Evolutionary conservation across 2,797 vertebrate genomes (phyloP).

Genomic region (Epinephelus coioides): DNA sequence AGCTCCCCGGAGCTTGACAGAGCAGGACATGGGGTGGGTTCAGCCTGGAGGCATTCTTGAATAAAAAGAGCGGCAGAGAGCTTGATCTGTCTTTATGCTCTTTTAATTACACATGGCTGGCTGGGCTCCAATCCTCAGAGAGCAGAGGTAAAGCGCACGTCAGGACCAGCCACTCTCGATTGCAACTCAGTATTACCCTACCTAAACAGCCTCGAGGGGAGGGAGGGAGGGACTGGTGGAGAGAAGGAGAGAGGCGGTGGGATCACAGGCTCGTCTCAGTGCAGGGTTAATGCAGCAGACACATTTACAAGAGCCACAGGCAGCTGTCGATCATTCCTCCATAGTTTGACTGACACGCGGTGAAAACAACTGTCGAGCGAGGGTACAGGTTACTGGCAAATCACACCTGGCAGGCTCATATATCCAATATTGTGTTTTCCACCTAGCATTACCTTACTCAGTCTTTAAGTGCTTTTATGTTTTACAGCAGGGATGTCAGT

Average conservation of each 20-base stretch:
- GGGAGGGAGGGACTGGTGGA: background rate
- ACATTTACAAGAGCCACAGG: conserved; percentile 64
- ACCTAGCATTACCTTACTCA: background rate
- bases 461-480: background rate
- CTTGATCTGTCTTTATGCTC: conserved; percentile 80
- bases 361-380: conserved; percentile 49
- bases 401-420: background rate
- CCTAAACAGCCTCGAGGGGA: conserved; percentile 62
- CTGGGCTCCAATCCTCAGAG: conserved; percentile 73
- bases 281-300: conserved; percentile 63
- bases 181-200: conserved; percentile 62
- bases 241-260: conserved; percentile 18
- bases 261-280: conserved; percentile 37
- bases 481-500: background rate
- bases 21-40: conserved; percentile 55
- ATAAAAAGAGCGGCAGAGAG: conserved; percentile 66
- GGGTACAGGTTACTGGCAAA: conserved; percentile 11
- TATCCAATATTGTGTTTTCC: background rate
- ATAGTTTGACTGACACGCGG: conserved; percentile 36
- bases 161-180: conserved; percentile 58
- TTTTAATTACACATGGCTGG: conserved; percentile 83
- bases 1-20: conserved; percentile 55
- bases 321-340: conserved; percentile 64
- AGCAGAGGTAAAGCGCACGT: conserved; percentile 65
- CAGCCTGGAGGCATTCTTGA: conserved; percentile 55